These are phyloP conservation scores for Lepetodrilus schrolli DNA, from an alignment of 2,888 invertebrate species.

Conservation along the genomic window DNA sequence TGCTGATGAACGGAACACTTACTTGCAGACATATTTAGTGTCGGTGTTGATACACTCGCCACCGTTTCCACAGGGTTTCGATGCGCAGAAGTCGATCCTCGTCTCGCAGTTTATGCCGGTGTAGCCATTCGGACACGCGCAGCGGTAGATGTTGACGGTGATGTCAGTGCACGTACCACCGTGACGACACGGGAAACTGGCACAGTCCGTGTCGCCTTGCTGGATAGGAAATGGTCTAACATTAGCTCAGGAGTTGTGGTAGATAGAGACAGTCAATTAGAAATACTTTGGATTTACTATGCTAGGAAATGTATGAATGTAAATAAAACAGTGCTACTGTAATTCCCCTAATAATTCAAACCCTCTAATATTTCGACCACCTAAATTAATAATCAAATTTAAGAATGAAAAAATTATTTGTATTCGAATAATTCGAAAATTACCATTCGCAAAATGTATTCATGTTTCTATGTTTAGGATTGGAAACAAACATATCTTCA, in stretches of 20 bases:
- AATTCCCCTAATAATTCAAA: too few relatives aligned
- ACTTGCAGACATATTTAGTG: conserved; percentile 46
- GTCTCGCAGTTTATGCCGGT: conserved; percentile 42
- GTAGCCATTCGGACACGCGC: conserved; percentile 48
- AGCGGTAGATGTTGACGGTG: conserved; percentile 43
- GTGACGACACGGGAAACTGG: conserved; percentile 51
- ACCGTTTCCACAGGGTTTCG: conserved; percentile 45
- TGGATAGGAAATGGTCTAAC: too few relatives aligned
- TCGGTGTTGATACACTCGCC: conserved; percentile 46
- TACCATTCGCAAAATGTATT: too few relatives aligned
- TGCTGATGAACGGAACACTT: conserved; percentile 35
- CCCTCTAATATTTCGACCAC: too few relatives aligned
- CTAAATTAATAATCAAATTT: too few relatives aligned
- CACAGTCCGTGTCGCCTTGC: conserved; percentile 43
- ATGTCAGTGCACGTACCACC: conserved; percentile 51
- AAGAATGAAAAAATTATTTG: too few relatives aligned
- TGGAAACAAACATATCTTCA: too few relatives aligned
- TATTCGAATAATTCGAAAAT: too few relatives aligned
- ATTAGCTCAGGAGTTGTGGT: neutral
- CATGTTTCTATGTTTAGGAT: too few relatives aligned
- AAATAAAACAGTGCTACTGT: too few relatives aligned
- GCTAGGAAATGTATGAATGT: too few relatives aligned
- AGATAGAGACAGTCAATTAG: neutral
- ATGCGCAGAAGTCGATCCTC: conserved; percentile 45
- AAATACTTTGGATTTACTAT: too few relatives aligned